These are phyloP conservation scores for Brienomyrus longianalis DNA, from an alignment of 2,113 vertebrate genomes.

Conservation along the genomic window DNA sequence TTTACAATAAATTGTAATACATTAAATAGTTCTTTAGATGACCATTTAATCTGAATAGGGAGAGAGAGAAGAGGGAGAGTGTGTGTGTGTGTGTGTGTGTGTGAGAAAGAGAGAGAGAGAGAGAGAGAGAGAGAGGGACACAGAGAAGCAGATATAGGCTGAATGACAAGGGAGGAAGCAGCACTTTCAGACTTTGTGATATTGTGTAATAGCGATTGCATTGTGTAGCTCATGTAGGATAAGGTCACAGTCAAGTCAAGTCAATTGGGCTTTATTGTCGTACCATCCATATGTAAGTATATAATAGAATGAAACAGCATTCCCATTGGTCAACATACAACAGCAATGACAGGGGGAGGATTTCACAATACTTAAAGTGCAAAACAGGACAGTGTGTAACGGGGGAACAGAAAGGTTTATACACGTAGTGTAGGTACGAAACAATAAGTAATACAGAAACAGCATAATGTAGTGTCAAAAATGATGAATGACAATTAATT, in stretches of 20 bases:
- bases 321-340: not conserved
- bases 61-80: not conserved
- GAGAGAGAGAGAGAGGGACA: not conserved
- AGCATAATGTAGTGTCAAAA: not conserved
- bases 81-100: no score
- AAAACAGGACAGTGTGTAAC: not conserved
- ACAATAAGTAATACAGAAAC: not conserved
- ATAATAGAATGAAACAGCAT: not conserved
- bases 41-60: not conserved
- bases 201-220: not conserved
- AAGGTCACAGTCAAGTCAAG: not conserved
- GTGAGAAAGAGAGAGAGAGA: not conserved
- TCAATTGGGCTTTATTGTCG: not conserved
- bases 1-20: not conserved
- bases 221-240: not conserved
- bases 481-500: not conserved
- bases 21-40: not conserved
- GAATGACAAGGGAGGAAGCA: not conserved
- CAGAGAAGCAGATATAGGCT: not conserved
- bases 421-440: not conserved
- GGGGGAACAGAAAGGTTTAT: not conserved
- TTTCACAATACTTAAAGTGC: not conserved
- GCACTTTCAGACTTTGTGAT: not conserved
- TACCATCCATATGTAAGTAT: not conserved
- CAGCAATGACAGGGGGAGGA: not conserved